Evolutionary conservation across 2,113 vertebrate genomes (phyloP), one percentile per base, ranked within the genome.

Genomic region (Elephas maximus): DNA sequence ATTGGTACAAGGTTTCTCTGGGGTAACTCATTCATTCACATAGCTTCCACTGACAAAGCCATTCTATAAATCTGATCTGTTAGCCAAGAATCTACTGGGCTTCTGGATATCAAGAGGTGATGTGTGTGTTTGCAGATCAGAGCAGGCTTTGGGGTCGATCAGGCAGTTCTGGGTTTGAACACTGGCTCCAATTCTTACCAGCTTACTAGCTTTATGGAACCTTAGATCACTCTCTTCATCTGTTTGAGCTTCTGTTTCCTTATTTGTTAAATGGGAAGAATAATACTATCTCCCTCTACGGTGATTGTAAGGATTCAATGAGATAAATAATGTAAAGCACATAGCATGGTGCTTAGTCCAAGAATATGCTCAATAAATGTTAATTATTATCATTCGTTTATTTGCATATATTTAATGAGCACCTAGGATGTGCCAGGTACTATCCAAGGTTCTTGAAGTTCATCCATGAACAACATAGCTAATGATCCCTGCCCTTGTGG

Each of bases 231-330:
- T n/a, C 17, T 89, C 79, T 91, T 41, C 63, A 80, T 62, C 37
- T 65, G 21, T 45, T 21, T 4, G 28, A 28, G 2, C 60, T 14
- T 82, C 65, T 88, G 48, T 73, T 71, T 92, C 28, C 41, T 93
- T 48, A 76, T 83, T 62, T 93, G 12, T 90, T 45, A 93, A 88
- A 82, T 51, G 26, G 37, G 4, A 57, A 87, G 60, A 57, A 83
- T 33, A 73, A 78, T 3, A 33, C 53, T 14, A 77, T 21, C 30
- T 88, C 5, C 1, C 2, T 45, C 30, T 24, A 90, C 41, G 63
- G n/a, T 24, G 2, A 26, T 15, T 15, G 11, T 37, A 44, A 88
- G 2, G 17, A 62, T 74, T 91, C 83, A 12, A 1, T 14, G 8
- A 30, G 17, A 74, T 69, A 74, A 74, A 67, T 26, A 37, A 63